phyloP scores from a whole-genome alignment of 35 echinoderm and acorn worm genomes.

The Apostichopus japonicus region DNA sequence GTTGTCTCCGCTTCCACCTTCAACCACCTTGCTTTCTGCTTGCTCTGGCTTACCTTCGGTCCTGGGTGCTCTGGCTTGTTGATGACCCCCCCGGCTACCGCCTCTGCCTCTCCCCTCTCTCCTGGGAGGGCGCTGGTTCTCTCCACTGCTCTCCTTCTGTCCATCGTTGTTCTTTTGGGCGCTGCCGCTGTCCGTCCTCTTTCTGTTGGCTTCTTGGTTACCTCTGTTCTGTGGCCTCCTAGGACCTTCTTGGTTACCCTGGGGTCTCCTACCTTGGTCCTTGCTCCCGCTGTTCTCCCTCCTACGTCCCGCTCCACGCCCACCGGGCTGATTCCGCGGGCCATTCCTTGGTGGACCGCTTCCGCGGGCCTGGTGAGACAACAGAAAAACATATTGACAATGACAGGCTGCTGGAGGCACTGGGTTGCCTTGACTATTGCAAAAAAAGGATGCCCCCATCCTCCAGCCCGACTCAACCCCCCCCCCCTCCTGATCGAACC shows the following conservation, averaged over 20 bases:
- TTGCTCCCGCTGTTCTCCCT: slow-evolving; percentile 6
- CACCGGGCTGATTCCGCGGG: slow-evolving; percentile 15
- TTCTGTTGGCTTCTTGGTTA: neutral
- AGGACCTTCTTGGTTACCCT: neutral
- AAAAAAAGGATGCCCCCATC: too few relatives aligned
- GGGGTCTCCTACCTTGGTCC: neutral
- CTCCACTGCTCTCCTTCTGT: neutral
- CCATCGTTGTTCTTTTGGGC: slow-evolving; percentile 1
- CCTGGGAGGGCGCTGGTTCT: slow-evolving; percentile 24
- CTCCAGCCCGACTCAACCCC: too few relatives aligned
- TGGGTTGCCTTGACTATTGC: too few relatives aligned
- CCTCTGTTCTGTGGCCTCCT: slow-evolving; percentile 26
- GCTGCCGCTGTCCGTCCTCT: neutral
- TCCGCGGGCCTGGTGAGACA: neutral
- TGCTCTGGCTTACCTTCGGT: neutral
- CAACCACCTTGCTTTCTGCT: neutral
- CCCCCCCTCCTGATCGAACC: too few relatives aligned
- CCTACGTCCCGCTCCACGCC: neutral
- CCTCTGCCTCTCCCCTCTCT: neutral
- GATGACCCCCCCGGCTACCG: neutral
- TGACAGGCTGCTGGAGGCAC: too few relatives aligned
- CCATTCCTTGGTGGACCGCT: slow-evolving; percentile 22
- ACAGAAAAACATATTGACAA: too few relatives aligned
- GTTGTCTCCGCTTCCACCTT: neutral
- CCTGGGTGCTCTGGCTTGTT: neutral